Base-by-base conservation (phyloP, 2,888 invertebrate genomes). In the Papilio protenor region DNA sequence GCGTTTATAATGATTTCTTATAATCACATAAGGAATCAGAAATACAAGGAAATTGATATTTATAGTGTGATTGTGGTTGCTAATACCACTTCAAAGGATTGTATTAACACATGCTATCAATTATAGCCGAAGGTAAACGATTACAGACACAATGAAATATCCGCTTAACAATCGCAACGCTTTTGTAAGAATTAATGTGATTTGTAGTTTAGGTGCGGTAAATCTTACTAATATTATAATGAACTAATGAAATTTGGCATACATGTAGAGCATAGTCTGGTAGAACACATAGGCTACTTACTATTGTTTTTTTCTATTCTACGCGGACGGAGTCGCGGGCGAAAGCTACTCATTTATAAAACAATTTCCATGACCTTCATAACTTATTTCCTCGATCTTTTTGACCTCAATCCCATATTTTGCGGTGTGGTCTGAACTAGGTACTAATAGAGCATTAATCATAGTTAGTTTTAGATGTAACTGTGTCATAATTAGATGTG, bases 41-140 rank as follows among this genome's bases (percentile, higher is more conserved):
- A 77, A 72, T 72, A 77, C 64, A 27, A 77, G 76, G 76, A 77
- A 77, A 76, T 52, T 52, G 75, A 64, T 75, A 75, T 75, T 75
- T 66, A 75, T 75, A 75, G 52, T 40, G 66, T 64, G 27, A 66
- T 40, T 75, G 75, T 66, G 75, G 55, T 66, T 21, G 49, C 64
- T 75, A 55, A 75, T 66, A 23, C 55, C 66, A 69, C 74, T 75
- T 75, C 75, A 55, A 75, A 69, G 75, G 64, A 75, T 69, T 66
- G 52, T 55, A 66, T 75, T 75, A 47, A 49, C 61, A 49, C 47
- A 61, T 45, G 52, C 75, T 69, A 69, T 69, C 45, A 45, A 69
- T 69, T 69, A 69, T 69, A 45, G 1, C 12, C 1, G 45, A 69
- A 69, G 66, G 66, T 69, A 45, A 66, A 40, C 40, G n/a, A 66